Base-by-base conservation (phyloP, 1,140 invertebrate species). In the Pygmarrhopalites habei region DNA sequence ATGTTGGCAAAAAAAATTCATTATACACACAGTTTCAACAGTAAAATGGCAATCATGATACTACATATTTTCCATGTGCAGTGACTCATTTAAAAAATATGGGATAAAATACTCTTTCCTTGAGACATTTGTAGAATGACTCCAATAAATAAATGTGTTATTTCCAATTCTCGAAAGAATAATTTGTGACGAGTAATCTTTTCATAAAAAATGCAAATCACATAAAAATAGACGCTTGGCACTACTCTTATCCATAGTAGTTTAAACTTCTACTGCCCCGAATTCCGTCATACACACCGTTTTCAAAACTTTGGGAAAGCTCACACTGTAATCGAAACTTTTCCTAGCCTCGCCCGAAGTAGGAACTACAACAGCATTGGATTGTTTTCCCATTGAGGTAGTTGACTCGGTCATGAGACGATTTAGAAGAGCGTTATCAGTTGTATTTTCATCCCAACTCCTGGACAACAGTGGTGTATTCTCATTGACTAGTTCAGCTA, bases 191-290 rank as follows among this genome's bases (percentile, higher is more conserved):
- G n/a, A n/a, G n/a, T n/a, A n/a, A n/a, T n/a, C n/a, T n/a, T n/a
- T n/a, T n/a, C n/a, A n/a, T n/a, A n/a, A n/a, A n/a, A n/a, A n/a
- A n/a, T n/a, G n/a, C n/a, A 12, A 12, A 12, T n/a, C 10, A 10
- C 10, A 12, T 41, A 41, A 10, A 41, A 41, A 41, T 10, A 41
- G n/a, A 41, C 39, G 39, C 39, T n/a, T 41, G n/a, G 10, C 10
- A n/a, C 39, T n/a, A 12, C 10, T 41, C 10, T 12, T 41, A n/a
- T 41, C 10, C 39, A 41, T 41, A 12, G 39, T n/a, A n/a, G n/a
- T 47, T 60, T 65, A 70, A 41, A 70, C 62, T 59, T 70, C 69
- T 12, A 70, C 66, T 57, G 69, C 69, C 21, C 69, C 69, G 29
- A 2, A 30, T 29, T 26, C 69, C 4, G 69, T 70, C 46, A 70